Evolutionary conservation across 2,797 vertebrate species (phyloP), one percentile per base, ranked within the genome.

Genomic region (Cynopterus sphinx): DNA sequence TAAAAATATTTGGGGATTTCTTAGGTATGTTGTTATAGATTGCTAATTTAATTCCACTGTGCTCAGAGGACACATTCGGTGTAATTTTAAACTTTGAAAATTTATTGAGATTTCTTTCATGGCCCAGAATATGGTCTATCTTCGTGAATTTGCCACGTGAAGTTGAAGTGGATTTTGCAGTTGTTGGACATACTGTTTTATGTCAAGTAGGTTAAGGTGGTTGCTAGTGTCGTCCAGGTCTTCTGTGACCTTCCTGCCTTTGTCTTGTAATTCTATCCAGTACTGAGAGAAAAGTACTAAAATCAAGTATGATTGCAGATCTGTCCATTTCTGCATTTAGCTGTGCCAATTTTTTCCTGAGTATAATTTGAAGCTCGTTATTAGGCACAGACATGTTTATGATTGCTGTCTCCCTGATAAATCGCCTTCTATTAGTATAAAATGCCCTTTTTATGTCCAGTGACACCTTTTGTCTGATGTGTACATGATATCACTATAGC

Each of bases 41-140:
- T 85, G 75, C 36, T 91, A 73, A 86, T 39, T 89, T 59, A 70
- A 87, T 88, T 71, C 86, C 39, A 79, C 6, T 89, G 65, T 68
- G 17, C 21, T 87, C 55, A 94, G 57, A 92, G 31, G 71, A 77
- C 81, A 93, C 31, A 92, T 61, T 61, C 5, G 61, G 55, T 43
- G 74, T 82, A 33, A 83, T 59, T 92, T 94, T 26, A 36, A 73
- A 90, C 73, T 91, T 16, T 86, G 24, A 81, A 94, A 85, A 63
- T 70, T 65, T 75, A 55, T 4, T 28, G 61, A 68, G 67, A 87
- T 10, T 65, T 77, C 70, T 49, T 77, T 16, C 28, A 90, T 46
- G 63, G 33, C 26, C 70, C 26, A 36, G 33, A 77, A 36, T 73
- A 87, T 61, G 36, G 31, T 28, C 33, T 59, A 49, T 41, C 83